Evolutionary conservation across 2,113 vertebrate species (phyloP).

Genomic region (Steatornis caripensis): DNA sequence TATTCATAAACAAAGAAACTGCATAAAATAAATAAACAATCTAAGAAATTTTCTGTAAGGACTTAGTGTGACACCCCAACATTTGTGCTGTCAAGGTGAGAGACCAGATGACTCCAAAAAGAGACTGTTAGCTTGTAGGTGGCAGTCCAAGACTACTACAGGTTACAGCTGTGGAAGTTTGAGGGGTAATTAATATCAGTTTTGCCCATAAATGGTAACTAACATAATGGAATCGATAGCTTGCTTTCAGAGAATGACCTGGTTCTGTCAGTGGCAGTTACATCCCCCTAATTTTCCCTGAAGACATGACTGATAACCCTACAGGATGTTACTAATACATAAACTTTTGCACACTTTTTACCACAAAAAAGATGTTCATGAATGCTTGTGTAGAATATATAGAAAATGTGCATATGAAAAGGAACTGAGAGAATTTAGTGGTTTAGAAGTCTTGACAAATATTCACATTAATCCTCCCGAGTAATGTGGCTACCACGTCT

Average conservation of each 20-base stretch:
- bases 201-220: not conserved
- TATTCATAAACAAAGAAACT: not conserved
- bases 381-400: too few relatives aligned
- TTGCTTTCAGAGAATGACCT: not conserved
- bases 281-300: too few relatives aligned
- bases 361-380: too few relatives aligned
- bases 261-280: too few relatives aligned
- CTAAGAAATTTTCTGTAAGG: not conserved
- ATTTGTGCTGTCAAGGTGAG: not conserved
- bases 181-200: not conserved
- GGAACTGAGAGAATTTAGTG: too few relatives aligned
- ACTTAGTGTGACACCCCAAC: not conserved
- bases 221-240: not conserved
- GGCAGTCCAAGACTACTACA: not conserved
- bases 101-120: not conserved
- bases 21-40: not conserved
- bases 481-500: not conserved
- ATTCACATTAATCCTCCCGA: not conserved
- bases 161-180: not conserved
- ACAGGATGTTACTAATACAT: too few relatives aligned
- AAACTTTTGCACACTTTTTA: too few relatives aligned
- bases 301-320: too few relatives aligned
- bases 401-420: too few relatives aligned
- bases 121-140: not conserved
- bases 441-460: too few relatives aligned